Conservation (phyloP, 2,888 invertebrate species). For the Actias luna region DNA sequence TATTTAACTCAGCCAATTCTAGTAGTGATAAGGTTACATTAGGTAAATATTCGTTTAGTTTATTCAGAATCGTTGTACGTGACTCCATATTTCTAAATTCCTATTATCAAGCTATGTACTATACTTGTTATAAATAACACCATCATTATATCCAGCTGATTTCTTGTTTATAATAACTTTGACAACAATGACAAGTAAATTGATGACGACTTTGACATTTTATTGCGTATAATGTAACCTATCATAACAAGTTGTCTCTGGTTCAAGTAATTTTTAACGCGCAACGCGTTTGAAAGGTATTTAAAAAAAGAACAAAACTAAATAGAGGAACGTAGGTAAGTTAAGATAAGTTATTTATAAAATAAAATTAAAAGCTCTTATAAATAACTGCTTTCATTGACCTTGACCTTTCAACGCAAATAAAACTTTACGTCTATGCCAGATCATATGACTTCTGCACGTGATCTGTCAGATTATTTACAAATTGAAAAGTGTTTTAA, state of each 20-base stretch:
- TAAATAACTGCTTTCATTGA: conserved; percentile 19
- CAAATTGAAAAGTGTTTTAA: conserved; percentile 45
- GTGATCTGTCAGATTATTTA: conserved; percentile 73
- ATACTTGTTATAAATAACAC: background rate
- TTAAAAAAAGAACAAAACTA: too few relatives aligned
- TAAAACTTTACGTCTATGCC: conserved; percentile 56
- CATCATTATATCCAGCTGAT: conserved; percentile 8
- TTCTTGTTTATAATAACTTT: conserved; percentile 11
- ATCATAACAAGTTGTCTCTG: background rate
- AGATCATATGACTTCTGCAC: conserved; percentile 78
- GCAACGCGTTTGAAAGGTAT: background rate
- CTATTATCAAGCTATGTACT: background rate
- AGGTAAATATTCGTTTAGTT: conserved; percentile 21
- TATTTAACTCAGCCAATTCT: conserved; percentile 60
- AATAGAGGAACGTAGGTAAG: too few relatives aligned
- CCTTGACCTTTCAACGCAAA: conserved; percentile 49
- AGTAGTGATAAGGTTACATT: conserved; percentile 42
- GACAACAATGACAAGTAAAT: background rate
- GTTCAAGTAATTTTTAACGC: too few relatives aligned
- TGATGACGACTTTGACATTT: conserved; percentile 3
- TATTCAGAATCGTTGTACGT: conserved; percentile 22
- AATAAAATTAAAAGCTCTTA: background rate
- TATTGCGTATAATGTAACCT: background rate
- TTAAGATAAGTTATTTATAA: background rate
- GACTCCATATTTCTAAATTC: conserved; percentile 13